Evolutionary conservation across 2,113 vertebrate species (phyloP).

Genomic region (Loxodonta africana): DNA sequence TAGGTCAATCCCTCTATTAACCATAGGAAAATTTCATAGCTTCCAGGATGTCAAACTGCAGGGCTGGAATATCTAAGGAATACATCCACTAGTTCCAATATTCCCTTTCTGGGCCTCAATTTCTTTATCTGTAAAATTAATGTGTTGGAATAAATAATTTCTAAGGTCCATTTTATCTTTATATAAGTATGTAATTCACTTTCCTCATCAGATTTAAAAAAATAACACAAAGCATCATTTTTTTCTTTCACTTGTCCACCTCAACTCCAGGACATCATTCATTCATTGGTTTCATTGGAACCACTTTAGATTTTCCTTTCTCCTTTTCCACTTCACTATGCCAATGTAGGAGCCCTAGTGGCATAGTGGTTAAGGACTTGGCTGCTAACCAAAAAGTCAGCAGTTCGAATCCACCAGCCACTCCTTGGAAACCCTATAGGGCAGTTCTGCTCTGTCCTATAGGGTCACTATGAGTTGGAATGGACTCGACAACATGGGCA

Average conservation of each 20-base stretch:
- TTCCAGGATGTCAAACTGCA: background rate
- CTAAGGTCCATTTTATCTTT: background rate
- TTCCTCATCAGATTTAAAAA: constrained; percentile 12
- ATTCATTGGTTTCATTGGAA: background rate
- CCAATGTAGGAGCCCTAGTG: background rate
- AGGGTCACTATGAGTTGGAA: too few relatives aligned
- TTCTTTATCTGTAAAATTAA: constrained; percentile 19
- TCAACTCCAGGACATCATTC: constrained; percentile 2
- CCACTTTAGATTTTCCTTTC: background rate
- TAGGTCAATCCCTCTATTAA: background rate
- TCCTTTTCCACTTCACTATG: constrained; percentile 33
- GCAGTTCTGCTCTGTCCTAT: too few relatives aligned
- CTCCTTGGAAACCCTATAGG: too few relatives aligned
- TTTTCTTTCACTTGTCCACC: background rate
- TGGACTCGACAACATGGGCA: too few relatives aligned
- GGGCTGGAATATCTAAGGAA: background rate
- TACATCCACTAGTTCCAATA: background rate
- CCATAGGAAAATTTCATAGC: background rate
- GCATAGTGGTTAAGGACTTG: too few relatives aligned
- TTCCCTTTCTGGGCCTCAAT: background rate
- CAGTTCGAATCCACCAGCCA: too few relatives aligned
- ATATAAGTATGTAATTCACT: background rate
- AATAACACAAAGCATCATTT: background rate
- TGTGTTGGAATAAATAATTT: background rate
- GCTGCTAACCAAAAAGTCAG: too few relatives aligned